Evolutionary conservation across 2,888 invertebrate genomes (phyloP).

Genomic region (Eupeodes latifasciatus): DNA sequence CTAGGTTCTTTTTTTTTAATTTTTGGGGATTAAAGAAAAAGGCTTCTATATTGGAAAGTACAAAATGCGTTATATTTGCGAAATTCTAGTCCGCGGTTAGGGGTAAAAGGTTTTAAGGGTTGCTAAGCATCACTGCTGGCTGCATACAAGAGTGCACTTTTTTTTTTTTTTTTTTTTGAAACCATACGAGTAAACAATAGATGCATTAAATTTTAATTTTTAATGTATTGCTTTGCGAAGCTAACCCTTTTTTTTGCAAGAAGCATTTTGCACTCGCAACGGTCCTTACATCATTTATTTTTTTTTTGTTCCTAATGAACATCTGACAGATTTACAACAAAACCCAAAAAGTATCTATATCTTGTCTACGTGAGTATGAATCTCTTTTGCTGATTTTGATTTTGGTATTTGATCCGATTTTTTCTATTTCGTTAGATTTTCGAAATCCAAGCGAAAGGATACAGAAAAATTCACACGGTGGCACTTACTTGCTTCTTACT

Average conservation of each 20-base stretch:
- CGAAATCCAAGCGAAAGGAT: slow-evolving; percentile 25
- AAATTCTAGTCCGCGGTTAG: slow-evolving; percentile 71
- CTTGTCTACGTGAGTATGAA: slow-evolving; percentile 38
- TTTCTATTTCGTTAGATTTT: slow-evolving; percentile 67
- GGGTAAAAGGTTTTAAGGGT: slow-evolving; percentile 69
- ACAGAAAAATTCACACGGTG: slow-evolving; percentile 66
- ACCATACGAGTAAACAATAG: slow-evolving; percentile 63
- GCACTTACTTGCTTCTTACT: slow-evolving; percentile 52
- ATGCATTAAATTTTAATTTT: slow-evolving; percentile 78
- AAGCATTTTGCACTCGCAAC: slow-evolving; percentile 60
- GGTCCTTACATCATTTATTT: slow-evolving; percentile 45
- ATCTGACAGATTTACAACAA: slow-evolving; percentile 66
- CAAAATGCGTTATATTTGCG: slow-evolving; percentile 68
- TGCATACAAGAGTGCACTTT: slow-evolving; percentile 60
- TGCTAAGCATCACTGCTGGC: slow-evolving; percentile 22
- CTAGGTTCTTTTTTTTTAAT: slow-evolving; percentile 26
- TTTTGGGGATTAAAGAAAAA: slow-evolving; percentile 51
- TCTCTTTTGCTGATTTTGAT: slow-evolving; percentile 39
- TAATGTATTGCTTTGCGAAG: slow-evolving; percentile 68
- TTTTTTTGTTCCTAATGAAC: slow-evolving; percentile 41
- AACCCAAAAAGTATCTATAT: slow-evolving; percentile 29
- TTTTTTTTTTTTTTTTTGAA: neutral
- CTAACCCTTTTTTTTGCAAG: slow-evolving; percentile 68
- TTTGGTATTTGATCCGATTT: slow-evolving; percentile 59
- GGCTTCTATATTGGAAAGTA: slow-evolving; percentile 36